A percentile compares a stretch with the other conserved stretches of the same genome.
phyloP scores from a whole-genome alignment of 2,888 invertebrate species.

The Cheilosia impressa region DNA sequence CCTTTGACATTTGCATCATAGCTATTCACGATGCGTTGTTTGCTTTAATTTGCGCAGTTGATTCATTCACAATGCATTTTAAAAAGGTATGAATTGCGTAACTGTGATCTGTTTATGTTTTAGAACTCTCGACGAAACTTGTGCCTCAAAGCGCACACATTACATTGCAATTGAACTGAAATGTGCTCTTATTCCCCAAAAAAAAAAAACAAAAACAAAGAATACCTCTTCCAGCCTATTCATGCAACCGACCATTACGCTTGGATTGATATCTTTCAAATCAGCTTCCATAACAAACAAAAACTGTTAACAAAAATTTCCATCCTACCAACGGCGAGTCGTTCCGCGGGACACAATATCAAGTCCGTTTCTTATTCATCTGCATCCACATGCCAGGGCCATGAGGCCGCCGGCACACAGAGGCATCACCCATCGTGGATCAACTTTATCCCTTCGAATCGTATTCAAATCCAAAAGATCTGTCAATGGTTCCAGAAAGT shows the following conservation, averaged over 20 bases:
- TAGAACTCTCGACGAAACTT: too few relatives aligned
- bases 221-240: constrained; percentile 28
- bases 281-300: constrained; percentile 30
- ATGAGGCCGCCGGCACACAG: constrained; percentile 3
- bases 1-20: too few relatives aligned
- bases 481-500: constrained; percentile 65
- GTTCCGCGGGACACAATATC: constrained; percentile 54
- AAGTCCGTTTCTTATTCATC: constrained; percentile 37
- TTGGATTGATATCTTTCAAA: constrained; percentile 48
- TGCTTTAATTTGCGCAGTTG: too few relatives aligned
- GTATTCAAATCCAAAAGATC: constrained; percentile 67
- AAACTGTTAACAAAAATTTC: constrained; percentile 34
- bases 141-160: not conserved
- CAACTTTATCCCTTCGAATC: constrained; percentile 56
- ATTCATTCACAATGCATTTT: too few relatives aligned
- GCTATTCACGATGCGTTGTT: too few relatives aligned
- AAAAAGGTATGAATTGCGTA: too few relatives aligned
- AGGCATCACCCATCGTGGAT: constrained; percentile 44
- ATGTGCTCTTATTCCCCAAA: constrained; percentile 8
- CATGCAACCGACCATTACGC: constrained; percentile 23
- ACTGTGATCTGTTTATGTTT: too few relatives aligned
- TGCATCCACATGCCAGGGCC: constrained; percentile 6
- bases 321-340: constrained; percentile 22
- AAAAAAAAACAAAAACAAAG: constrained; percentile 14
- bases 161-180: not conserved